Conservation (phyloP, 1,140 invertebrate genomes). For the Berghia stephanieae region DNA sequence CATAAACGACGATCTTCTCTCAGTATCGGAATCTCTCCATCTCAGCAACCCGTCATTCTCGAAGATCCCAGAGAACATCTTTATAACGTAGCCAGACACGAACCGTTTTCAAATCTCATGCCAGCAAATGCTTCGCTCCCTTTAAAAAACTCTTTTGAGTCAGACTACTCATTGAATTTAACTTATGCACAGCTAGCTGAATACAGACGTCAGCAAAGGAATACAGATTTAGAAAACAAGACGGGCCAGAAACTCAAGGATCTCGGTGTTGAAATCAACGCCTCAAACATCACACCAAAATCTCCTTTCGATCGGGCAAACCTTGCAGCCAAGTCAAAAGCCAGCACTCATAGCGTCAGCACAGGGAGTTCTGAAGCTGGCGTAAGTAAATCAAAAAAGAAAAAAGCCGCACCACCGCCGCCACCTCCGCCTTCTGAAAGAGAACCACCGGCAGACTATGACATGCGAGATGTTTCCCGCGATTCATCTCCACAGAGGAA, state of each 20-base stretch:
- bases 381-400: constrained; percentile 49
- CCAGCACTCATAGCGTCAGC: constrained; percentile 29
- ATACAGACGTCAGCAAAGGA: constrained; percentile 39
- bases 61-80: constrained; percentile 50
- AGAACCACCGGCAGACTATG: constrained; percentile 49
- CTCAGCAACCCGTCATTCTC: constrained; percentile 38
- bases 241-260: constrained; percentile 44
- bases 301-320: constrained; percentile 36
- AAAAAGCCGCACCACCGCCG: constrained; percentile 40
- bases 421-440: constrained; percentile 37
- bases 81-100: constrained; percentile 41
- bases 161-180: constrained; percentile 48
- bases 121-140: constrained; percentile 44
- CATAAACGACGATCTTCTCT: constrained; percentile 44
- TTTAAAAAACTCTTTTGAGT: constrained; percentile 45
- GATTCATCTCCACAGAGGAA: not conserved
- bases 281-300: constrained; percentile 30
- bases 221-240: constrained; percentile 40
- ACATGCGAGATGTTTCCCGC: constrained; percentile 34
- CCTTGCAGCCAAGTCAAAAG: not conserved
- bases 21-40: constrained; percentile 34
- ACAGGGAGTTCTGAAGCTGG: constrained; percentile 40
- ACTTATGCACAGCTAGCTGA: constrained; percentile 53
- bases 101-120: constrained; percentile 40
- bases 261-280: constrained; percentile 39